Base-by-base conservation (phyloP, 2,888 invertebrate species). In the Dryocosmus kuriphilus region DNA sequence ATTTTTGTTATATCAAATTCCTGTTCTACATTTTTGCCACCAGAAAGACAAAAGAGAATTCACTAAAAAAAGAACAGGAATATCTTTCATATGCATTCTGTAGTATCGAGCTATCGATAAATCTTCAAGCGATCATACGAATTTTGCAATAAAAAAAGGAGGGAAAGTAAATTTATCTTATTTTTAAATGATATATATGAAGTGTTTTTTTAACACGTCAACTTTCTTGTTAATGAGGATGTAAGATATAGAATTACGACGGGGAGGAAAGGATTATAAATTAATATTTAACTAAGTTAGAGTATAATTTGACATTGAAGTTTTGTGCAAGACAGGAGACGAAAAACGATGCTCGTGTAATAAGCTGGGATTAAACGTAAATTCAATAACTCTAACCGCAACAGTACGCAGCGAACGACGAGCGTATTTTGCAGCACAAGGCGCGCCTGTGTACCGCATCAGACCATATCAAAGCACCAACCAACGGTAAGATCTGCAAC, bases 341-440 rank as follows among this genome's bases (percentile, higher is more conserved):
- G 27, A 51, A 71, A 71, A 30, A 71, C 32, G 51, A 71, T 71
- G 57, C 75, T 77, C 78, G 77, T 77, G 75, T 78, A 78, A 78
- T 79, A 81, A 79, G 81, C 81, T 77, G 38, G 78, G 79, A 79
- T 81, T 78, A 79, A 81, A 79, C 79, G 79, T 78, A 81, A 81
- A 79, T 79, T 81, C 81, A 81, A 81, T 81, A 81, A 81, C 79
- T 79, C 74, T 77, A 77, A 63, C 78, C 79, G 81, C 81, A 81
- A 78, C 78, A 77, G 81, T 77, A 67, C 77, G 77, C 75, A 67
- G 46, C 61, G 61, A 74, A 62, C 74, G 46, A 71, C 60, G 79
- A 46, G 67, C 77, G 73, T 74, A 75, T 75, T 71, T 57, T 46
- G 32, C 60, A 77, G 76, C 81, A 79, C 81, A 81, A 79, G 78